Conservation (phyloP, 1,140 invertebrate genomes). For the Hetaerina americana region DNA sequence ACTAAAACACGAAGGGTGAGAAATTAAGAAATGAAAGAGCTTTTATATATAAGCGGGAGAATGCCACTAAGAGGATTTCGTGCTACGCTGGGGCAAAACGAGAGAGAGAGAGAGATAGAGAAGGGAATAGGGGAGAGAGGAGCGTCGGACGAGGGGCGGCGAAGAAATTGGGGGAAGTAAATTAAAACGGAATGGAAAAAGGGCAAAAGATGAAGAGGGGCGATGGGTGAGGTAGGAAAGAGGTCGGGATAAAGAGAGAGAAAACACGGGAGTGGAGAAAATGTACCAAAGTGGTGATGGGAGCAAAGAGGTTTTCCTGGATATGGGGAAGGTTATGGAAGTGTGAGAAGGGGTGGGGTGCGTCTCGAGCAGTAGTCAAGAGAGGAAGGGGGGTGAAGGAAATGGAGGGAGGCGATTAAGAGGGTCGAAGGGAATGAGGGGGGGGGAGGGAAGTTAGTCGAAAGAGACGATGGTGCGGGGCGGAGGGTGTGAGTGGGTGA, state of each 20-base stretch:
- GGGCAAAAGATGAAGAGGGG: neutral
- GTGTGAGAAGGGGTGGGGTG: neutral
- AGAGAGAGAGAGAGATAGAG: too few species aligned
- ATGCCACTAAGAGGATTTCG: neutral
- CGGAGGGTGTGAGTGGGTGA: too few species aligned
- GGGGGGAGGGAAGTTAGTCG: neutral
- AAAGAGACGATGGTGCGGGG: neutral
- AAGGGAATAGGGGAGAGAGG: neutral
- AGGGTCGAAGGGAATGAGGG: neutral
- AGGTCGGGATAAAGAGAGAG: too few species aligned
- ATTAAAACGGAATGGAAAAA: neutral
- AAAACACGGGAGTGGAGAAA: too few species aligned
- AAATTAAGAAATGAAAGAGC: neutral
- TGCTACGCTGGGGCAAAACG: too few species aligned
- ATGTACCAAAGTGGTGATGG: too few species aligned
- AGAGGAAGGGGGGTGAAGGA: neutral
- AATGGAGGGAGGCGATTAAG: neutral
- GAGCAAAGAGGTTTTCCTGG: too few species aligned
- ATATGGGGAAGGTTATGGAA: neutral
- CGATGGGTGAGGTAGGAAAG: too few species aligned
- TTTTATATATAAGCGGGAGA: neutral
- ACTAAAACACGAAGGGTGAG: neutral
- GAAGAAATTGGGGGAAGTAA: neutral
- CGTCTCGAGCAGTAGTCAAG: too few species aligned
- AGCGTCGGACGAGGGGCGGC: too few species aligned